Conservation (phyloP, 2,113 vertebrate species). For the Clarias magur region DNA sequence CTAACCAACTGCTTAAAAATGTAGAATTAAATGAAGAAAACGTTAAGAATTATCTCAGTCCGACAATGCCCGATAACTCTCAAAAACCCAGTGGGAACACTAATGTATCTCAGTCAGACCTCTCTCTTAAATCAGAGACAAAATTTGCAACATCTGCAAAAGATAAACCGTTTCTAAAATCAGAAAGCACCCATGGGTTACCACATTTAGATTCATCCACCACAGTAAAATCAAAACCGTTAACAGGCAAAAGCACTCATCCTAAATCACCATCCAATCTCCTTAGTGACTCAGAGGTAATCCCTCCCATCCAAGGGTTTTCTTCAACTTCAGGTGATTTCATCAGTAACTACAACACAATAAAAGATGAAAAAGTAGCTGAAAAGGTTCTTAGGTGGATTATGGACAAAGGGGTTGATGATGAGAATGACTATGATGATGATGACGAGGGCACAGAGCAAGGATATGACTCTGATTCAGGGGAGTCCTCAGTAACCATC, state of each 20-base stretch:
- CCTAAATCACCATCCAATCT: constrained; percentile 9
- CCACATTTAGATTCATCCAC: not conserved
- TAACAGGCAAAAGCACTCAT: constrained; percentile 12
- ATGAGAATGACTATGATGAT: constrained; percentile 34
- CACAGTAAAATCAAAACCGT: not conserved
- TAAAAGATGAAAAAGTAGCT: constrained; percentile 38
- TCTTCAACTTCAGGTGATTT: constrained; percentile 22
- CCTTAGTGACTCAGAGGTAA: not conserved
- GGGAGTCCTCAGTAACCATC: constrained; percentile 72
- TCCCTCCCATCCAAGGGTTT: not conserved
- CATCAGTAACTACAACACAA: constrained; percentile 4
- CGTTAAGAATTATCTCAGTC: not conserved
- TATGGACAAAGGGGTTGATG: constrained; percentile 54
- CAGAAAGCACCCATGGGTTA: not conserved
- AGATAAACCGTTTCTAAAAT: not conserved
- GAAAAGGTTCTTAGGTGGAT: constrained; percentile 63
- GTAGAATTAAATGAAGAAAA: not conserved
- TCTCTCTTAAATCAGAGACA: not conserved
- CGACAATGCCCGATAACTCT: not conserved
- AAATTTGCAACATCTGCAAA: constrained; percentile 7
- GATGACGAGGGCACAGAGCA: constrained; percentile 67
- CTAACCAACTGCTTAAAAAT: constrained; percentile 4
- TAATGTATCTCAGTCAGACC: not conserved
- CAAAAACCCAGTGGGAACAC: constrained; percentile 3
- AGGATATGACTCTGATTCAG: constrained; percentile 73